A percentile compares a stretch with the other conserved stretches of the same genome.
These are phyloP conservation scores for Eupithecia centaureata DNA, from an alignment of 2,888 invertebrate species.

Conservation along the genomic window DNA sequence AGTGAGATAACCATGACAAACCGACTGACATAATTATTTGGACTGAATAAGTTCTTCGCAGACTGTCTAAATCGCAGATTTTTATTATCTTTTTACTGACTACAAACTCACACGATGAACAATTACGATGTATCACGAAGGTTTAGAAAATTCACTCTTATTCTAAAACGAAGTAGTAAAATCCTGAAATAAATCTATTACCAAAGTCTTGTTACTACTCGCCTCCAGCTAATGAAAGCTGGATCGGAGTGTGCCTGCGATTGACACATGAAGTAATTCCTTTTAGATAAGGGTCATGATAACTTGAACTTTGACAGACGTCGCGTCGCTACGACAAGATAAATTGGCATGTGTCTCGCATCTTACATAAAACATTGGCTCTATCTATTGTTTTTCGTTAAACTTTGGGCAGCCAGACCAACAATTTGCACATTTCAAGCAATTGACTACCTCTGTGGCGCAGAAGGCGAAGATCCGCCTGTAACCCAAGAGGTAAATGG, in stretches of 20 bases:
- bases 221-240: neutral
- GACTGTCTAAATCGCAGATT: too few species aligned
- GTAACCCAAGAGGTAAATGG: too few species aligned
- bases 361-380: slow-evolving; percentile 26
- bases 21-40: neutral
- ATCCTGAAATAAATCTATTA: neutral
- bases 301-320: slow-evolving; percentile 71
- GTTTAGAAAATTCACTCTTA: neutral
- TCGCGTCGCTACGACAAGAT: slow-evolving; percentile 56
- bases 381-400: neutral
- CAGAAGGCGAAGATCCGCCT: neutral
- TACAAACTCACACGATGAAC: neutral
- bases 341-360: slow-evolving; percentile 64
- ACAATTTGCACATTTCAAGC: neutral
- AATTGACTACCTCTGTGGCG: neutral
- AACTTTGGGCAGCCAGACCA: neutral
- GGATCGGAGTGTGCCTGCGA: slow-evolving; percentile 45
- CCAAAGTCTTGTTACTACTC: neutral
- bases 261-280: slow-evolving; percentile 70
- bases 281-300: slow-evolving; percentile 73
- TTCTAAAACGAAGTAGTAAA: neutral
- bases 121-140: neutral
- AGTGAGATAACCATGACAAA: neutral
- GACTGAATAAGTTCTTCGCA: neutral
- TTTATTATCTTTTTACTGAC: neutral